Base-by-base conservation (phyloP, 2,888 invertebrate species). In the Apamea monoglypha region DNA sequence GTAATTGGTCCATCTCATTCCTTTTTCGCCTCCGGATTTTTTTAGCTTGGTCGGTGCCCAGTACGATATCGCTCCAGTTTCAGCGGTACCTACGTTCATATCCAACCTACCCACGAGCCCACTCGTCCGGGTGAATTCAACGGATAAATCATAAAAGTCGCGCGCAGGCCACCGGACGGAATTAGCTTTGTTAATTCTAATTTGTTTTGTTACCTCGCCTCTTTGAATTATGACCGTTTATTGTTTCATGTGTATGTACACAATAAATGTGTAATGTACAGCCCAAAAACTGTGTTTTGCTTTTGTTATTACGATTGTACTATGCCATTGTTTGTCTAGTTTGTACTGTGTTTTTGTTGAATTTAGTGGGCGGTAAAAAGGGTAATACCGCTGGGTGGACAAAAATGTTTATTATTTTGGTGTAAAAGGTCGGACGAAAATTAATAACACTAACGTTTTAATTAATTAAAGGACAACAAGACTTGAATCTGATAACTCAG, bases 131-230 rank as follows among this genome's bases (percentile, higher is more conserved):
- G 84, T 87, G 89, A 92, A 90, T 92, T 91, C 89, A 87, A 83
- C 78, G 89, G 90, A 94, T 94, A 94, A 94, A 94, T 95, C 93
- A 94, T 92, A 93, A 92, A 93, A 94, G 88, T 92, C 91, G 87
- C 90, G 88, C 88, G 85, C 89, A 89, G 86, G 76, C 88, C 86
- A 89, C 89, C 87, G 88, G 89, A 90, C 87, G 88, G 89, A 90
- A 92, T 93, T 92, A 92, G 91, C 89, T 91, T 92, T 92, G 92
- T 92, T 93, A 93, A 92, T 92, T 92, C 88, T 91, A 91, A 94
- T 92, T 92, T 91, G 91, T 92, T 91, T 91, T 91, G 91, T 91
- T 89, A 88, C 87, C 88, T 86, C 82, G 87, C 82, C 68, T 72
- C 85, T 88, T 85, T 89, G 84, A 89, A 83, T 89, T 89, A 90